Base-by-base conservation (phyloP, 2,888 invertebrate species). In the Ennomos fuscantarius region DNA sequence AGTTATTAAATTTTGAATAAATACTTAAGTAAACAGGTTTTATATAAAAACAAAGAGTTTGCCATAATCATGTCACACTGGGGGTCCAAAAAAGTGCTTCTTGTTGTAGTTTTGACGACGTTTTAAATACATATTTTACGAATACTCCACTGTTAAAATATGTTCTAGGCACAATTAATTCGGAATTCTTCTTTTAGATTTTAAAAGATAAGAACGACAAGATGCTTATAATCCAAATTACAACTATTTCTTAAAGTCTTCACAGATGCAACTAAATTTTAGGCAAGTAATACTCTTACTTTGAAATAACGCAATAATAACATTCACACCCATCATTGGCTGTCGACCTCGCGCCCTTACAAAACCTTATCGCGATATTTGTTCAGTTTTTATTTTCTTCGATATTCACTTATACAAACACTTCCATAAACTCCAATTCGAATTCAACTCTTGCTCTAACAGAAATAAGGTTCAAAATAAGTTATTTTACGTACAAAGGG, bases 321-420 rank as follows among this genome's bases (percentile, higher is more conserved):
- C 79, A 81, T 76, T 86, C 81, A 72, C 70, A 79, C 72, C 71
- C 72, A 79, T 79, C 86, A 86, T 81, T 84, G 86, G 81, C 68
- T 76, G 76, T 78, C 88, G 82, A 88, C 89, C 89, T 89, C 88
- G 81, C 89, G 89, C 89, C 89, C 89, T 87, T 82, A 86, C 87
- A 86, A 83, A 86, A 84, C 84, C 84, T 90, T 90, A 90, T 90
- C 89, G 76, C 72, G 80, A 85, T 87, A 88, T 90, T 90, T 89
- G 87, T 86, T 83, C 86, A 86, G 84, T 89, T 90, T 91, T 90
- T 91, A 90, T 91, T 91, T 89, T 85, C 86, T 86, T 80, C 79
- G 84, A 85, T 84, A 84, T 79, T 82, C 81, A 82, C 81, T 82
- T 85, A 82, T 76, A 73, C 83, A 80, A 83, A 80, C 67, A 71